phyloP scores from a whole-genome alignment of 2,113 vertebrate species.

The Numida meleagris region DNA sequence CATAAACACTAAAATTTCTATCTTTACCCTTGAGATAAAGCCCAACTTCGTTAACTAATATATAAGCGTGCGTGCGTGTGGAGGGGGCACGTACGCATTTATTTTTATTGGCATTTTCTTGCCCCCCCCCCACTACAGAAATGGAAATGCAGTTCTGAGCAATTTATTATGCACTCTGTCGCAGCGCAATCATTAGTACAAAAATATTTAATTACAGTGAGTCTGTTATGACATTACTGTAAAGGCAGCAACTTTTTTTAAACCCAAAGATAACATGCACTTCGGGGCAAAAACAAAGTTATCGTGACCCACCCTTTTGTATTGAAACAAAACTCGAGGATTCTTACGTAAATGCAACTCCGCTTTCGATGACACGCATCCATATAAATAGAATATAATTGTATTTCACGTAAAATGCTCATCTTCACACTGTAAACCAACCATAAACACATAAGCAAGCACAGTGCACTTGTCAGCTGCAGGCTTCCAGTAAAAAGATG shows the following conservation, averaged over 20 bases:
- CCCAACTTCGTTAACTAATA: conserved; percentile 65
- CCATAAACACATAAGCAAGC: conserved; percentile 19
- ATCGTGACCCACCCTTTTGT: conserved; percentile 29
- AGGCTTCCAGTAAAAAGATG: conserved; percentile 2
- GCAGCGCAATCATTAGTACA: conserved; percentile 77
- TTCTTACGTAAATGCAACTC: background rate
- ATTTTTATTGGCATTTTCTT: conserved; percentile 67
- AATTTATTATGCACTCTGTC: conserved; percentile 78
- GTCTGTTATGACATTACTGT: conserved; percentile 81
- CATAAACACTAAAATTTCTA: conserved; percentile 89
- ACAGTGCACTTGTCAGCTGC: conserved; percentile 4
- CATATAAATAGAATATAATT: conserved; percentile 14
- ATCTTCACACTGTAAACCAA: conserved; percentile 7
- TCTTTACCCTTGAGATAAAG: conserved; percentile 80
- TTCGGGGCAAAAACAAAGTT: conserved; percentile 72
- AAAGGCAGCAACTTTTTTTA: conserved; percentile 68
- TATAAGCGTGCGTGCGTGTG: background rate
- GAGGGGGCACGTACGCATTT: conserved; percentile 12
- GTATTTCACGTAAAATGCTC: background rate
- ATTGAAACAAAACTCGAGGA: conserved; percentile 6
- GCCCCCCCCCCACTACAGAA: conserved; percentile 44
- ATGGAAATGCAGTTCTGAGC: conserved; percentile 75
- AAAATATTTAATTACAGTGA: conserved; percentile 85
- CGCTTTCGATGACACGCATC: background rate
- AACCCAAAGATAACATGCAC: conserved; percentile 61